phyloP scores from a whole-genome alignment of 2,888 invertebrate species.

The Agrenia bidenticulata region DNA sequence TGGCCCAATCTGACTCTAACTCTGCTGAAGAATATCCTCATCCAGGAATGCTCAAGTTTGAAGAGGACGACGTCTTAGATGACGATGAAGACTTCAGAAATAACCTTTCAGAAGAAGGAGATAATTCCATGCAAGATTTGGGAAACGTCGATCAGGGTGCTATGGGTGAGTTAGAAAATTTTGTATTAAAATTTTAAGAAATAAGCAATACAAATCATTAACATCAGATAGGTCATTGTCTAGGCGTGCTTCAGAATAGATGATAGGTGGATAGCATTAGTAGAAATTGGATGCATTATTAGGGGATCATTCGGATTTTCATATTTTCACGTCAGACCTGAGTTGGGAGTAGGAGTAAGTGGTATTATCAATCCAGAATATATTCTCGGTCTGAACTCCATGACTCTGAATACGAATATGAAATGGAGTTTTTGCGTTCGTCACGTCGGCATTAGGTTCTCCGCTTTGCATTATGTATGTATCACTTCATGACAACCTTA shows the following conservation, averaged over 20 bases:
- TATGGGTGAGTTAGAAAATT: slow-evolving; percentile 35
- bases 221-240: neutral
- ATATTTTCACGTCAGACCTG: too few relatives aligned
- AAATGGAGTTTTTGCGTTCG: too few relatives aligned
- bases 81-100: slow-evolving; percentile 43
- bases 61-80: slow-evolving; percentile 34
- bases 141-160: slow-evolving; percentile 33
- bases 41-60: slow-evolving; percentile 44
- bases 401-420: too few relatives aligned
- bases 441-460: too few relatives aligned
- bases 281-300: neutral
- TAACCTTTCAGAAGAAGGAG: slow-evolving; percentile 46
- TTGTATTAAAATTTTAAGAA: neutral
- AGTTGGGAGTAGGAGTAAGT: too few relatives aligned
- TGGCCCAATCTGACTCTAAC: slow-evolving; percentile 23
- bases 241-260: neutral
- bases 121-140: slow-evolving; percentile 45
- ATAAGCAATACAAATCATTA: neutral
- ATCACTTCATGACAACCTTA: too few relatives aligned
- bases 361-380: too few relatives aligned
- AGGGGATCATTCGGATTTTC: neutral
- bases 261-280: too few relatives aligned
- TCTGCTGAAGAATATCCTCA: slow-evolving; percentile 32
- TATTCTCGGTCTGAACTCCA: too few relatives aligned
- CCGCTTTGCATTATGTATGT: too few relatives aligned